phyloP scores from a whole-genome alignment of 2,797 vertebrate species.

The Onychomys arenicola region DNA sequence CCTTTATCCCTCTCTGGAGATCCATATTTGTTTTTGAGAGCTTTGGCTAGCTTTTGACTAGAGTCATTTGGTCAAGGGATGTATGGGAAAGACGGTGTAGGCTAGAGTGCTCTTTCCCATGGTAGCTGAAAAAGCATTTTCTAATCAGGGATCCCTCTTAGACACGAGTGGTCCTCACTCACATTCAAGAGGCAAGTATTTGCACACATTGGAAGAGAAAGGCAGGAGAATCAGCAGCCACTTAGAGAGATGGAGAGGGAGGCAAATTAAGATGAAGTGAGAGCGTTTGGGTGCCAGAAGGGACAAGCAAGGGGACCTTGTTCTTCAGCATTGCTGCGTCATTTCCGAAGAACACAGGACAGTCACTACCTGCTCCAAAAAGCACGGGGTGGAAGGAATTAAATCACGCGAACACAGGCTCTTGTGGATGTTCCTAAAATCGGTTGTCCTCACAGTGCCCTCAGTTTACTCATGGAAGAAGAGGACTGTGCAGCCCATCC shows the following conservation, averaged over 20 bases:
- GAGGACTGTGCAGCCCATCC: background rate
- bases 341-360: background rate
- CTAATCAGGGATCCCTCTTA: background rate
- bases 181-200: accelerated
- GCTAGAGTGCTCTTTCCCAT: background rate
- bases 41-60: background rate
- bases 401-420: background rate
- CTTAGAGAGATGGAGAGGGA: background rate
- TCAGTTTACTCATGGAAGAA: background rate
- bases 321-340: background rate
- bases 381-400: background rate
- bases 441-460: background rate
- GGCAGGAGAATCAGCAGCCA: background rate
- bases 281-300: background rate
- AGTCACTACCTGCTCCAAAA: background rate
- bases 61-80: background rate
- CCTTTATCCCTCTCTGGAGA: background rate
- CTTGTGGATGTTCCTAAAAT: background rate
- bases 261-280: background rate
- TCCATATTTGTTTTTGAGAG: conserved; percentile 28
- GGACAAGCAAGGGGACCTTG: background rate
- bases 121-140: background rate
- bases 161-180: background rate
- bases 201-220: background rate
- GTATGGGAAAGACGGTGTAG: background rate